phyloP scores from a whole-genome alignment of 2,888 invertebrate species.

The Polydrusus pterygomalis region DNA sequence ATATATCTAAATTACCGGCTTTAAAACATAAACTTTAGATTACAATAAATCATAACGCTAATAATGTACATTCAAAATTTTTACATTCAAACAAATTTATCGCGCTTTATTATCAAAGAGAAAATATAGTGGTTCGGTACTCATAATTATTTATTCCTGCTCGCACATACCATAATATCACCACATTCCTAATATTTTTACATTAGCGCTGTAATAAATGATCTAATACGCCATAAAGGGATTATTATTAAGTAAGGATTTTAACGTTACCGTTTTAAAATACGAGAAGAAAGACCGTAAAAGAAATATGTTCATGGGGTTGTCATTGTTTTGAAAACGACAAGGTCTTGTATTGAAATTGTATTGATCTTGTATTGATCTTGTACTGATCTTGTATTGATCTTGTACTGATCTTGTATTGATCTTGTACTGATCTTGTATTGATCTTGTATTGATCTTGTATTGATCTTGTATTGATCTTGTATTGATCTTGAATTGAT shows the following conservation, averaged over 20 bases:
- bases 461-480: too few species aligned
- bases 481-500: too few species aligned
- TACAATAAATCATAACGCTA: conserved; percentile 45
- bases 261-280: conserved; percentile 6
- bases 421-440: too few species aligned
- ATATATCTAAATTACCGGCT: conserved; percentile 42
- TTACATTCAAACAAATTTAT: conserved; percentile 51
- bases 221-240: conserved; percentile 12
- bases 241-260: not conserved
- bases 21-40: conserved; percentile 32
- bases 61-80: conserved; percentile 39
- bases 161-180: conserved; percentile 44
- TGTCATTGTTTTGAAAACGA: too few species aligned
- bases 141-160: conserved; percentile 45
- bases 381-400: too few species aligned
- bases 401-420: too few species aligned
- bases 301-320: too few species aligned
- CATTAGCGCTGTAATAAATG: conserved; percentile 48
- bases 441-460: not conserved
- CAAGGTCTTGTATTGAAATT: too few species aligned
- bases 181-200: conserved; percentile 48
- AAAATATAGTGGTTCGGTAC: conserved; percentile 41
- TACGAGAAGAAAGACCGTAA: too few species aligned
- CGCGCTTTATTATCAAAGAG: conserved; percentile 34
- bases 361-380: too few species aligned